Evolutionary conservation across 2,888 invertebrate species (phyloP).

Genomic region (Tribolium freemani): DNA sequence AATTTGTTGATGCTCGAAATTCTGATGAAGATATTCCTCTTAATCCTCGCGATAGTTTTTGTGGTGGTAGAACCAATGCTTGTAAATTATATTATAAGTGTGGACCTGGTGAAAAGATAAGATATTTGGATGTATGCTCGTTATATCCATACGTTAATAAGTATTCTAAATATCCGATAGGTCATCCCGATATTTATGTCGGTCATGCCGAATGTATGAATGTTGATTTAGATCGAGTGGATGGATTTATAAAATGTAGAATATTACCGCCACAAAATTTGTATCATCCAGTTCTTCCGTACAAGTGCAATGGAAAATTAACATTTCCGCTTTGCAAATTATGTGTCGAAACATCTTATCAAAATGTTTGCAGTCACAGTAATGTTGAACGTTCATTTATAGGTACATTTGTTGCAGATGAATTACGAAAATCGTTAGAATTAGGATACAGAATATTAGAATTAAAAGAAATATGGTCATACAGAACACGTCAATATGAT

Average conservation of each 20-base stretch:
- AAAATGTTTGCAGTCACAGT: conserved; percentile 57
- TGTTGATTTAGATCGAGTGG: not conserved
- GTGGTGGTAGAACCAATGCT: conserved; percentile 21
- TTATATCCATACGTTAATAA: conserved; percentile 47
- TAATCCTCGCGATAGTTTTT: conserved; percentile 36
- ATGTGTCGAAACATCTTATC: conserved; percentile 54
- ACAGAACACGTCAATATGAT: conserved; percentile 60
- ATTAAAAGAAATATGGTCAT: conserved; percentile 57
- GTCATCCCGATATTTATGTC: conserved; percentile 49
- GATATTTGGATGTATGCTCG: not conserved
- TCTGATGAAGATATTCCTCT: not conserved
- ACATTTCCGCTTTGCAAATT: conserved; percentile 61
- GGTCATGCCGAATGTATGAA: not conserved
- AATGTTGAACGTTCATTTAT: conserved; percentile 42
- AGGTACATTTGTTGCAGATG: conserved; percentile 61
- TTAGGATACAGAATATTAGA: conserved; percentile 37
- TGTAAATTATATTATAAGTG: conserved; percentile 10
- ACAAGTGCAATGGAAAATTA: conserved; percentile 49
- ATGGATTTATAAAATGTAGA: conserved; percentile 46
- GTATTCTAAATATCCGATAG: conserved; percentile 54
- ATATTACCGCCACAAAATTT: conserved; percentile 35
- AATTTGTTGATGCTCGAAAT: conserved; percentile 5
- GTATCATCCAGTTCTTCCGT: conserved; percentile 49
- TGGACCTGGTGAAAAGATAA: conserved; percentile 47
- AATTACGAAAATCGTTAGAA: conserved; percentile 58